Evolutionary conservation across 2,113 vertebrate species (phyloP).

Genomic region (Sorex fumeus): DNA sequence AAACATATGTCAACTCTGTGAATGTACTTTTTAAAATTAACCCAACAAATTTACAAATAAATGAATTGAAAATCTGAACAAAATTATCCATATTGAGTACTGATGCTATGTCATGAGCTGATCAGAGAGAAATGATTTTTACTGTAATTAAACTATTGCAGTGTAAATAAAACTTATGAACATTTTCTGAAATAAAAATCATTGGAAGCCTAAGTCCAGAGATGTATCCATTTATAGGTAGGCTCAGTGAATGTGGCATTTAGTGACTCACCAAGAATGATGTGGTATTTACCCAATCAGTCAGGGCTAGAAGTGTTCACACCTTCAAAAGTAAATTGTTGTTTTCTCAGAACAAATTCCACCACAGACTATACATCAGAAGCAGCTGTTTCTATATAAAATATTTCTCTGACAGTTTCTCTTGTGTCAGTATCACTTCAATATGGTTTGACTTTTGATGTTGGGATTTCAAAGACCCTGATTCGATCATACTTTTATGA

Average conservation of each 20-base stretch:
- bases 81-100: background rate
- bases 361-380: too few relatives aligned
- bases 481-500: background rate
- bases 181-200: too few relatives aligned
- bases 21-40: too few relatives aligned
- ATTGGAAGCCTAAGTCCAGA: fast-evolving
- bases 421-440: background rate
- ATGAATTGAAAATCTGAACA: background rate
- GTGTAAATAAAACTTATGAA: too few relatives aligned
- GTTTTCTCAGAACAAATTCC: background rate
- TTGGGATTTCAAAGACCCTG: background rate
- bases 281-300: background rate
- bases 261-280: background rate
- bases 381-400: background rate
- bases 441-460: background rate
- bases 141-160: background rate
- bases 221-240: too few relatives aligned
- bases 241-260: background rate
- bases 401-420: background rate
- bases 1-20: too few relatives aligned
- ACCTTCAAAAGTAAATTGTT: background rate
- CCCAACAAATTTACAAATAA: too few relatives aligned
- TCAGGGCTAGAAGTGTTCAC: fast-evolving
- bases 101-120: background rate
- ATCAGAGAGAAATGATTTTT: background rate